Evolutionary conservation across 2,888 invertebrate species (phyloP), one percentile per base, ranked within the genome.

Genomic region (Troides aeacus): DNA sequence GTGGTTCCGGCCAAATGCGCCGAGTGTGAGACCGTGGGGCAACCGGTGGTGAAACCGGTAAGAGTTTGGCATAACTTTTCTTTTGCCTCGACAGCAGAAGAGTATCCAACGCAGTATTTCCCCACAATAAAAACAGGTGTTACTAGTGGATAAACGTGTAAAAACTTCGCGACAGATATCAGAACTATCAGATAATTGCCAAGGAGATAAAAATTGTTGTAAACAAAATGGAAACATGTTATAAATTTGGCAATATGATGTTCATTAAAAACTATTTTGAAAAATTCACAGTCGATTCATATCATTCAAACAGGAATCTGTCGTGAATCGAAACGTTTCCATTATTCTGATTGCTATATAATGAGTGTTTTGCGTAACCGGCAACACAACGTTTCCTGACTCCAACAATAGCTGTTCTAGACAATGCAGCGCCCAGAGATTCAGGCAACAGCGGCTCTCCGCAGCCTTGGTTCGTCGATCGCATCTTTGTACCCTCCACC

Each of bases 401-500:
- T 76, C 71, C 71, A 74, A 84, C 86, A 87, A 86, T 85, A 79
- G 78, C 71, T 74, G 69, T 74, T 75, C 72, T 78, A 82, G 79
- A 86, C 84, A 86, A 87, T 83, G 79, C 74, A 72, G 71, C 77
- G 78, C 77, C 81, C 80, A 80, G 75, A 78, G 83, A 78, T 82
- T 82, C 84, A 81, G 81, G 78, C 83, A 85, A 83, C 78, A 82
- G 78, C 76, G 73, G 72, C 68, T 53, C 69, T 60, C 59, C 67
- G 70, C 78, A 83, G 77, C 85, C 84, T 85, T 83, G 84, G 74
- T 74, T 80, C 76, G 73, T 73, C 72, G 77, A 73, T 77, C 74
- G 72, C 73, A 46, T 71, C 64, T 67, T 60, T 65, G 15, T 61
- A 68, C 39, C 64, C n/a, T 57, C 60, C 67, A 67, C 39, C 58